Percentiles rank a stretch among this genome's conserved stretches.
Evolutionary conservation across 30 jellyfish, hydroid and myxozoan genomes (phyloP).

Genomic region (Turritopsis dohrnii): DNA sequence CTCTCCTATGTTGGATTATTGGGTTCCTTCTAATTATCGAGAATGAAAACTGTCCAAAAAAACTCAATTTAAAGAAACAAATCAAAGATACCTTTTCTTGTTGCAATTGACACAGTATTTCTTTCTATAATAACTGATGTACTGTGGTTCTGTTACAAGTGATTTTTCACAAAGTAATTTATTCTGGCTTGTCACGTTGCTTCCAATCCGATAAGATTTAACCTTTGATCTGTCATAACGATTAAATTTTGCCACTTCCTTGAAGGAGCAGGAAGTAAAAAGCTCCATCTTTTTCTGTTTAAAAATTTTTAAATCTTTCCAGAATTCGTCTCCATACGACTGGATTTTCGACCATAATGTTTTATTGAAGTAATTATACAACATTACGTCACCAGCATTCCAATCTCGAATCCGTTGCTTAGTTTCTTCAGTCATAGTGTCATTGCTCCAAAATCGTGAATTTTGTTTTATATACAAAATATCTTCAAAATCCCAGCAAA

Average conservation of each 20-base stretch:
- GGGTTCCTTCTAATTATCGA: too few relatives aligned
- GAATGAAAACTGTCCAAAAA: too few relatives aligned
- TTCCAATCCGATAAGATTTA: constrained; percentile 43
- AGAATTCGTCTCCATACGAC: constrained; percentile 55
- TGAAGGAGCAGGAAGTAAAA: constrained; percentile 52
- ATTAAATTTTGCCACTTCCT: constrained; percentile 55
- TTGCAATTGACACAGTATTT: constrained; percentile 61
- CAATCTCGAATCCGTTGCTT: constrained; percentile 46
- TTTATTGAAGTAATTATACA: constrained; percentile 58
- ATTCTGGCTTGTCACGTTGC: constrained; percentile 58
- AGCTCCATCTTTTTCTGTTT: constrained; percentile 44
- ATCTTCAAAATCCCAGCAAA: constrained; percentile 88
- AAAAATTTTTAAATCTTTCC: constrained; percentile 77
- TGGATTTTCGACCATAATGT: constrained; percentile 77
- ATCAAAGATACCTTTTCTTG: constrained; percentile 56
- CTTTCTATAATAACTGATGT: constrained; percentile 57
- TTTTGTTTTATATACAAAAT: constrained; percentile 78
- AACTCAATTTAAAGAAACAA: too few relatives aligned
- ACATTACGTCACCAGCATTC: constrained; percentile 71
- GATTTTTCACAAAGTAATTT: constrained; percentile 59
- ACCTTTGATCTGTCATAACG: constrained; percentile 49
- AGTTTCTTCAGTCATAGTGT: constrained; percentile 24
- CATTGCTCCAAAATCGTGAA: constrained; percentile 45
- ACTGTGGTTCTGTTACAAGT: constrained; percentile 64
- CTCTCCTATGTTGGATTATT: too few relatives aligned